Evolutionary conservation across 2,113 vertebrate species (phyloP).

Genomic region (Coptodon bakossiorum): DNA sequence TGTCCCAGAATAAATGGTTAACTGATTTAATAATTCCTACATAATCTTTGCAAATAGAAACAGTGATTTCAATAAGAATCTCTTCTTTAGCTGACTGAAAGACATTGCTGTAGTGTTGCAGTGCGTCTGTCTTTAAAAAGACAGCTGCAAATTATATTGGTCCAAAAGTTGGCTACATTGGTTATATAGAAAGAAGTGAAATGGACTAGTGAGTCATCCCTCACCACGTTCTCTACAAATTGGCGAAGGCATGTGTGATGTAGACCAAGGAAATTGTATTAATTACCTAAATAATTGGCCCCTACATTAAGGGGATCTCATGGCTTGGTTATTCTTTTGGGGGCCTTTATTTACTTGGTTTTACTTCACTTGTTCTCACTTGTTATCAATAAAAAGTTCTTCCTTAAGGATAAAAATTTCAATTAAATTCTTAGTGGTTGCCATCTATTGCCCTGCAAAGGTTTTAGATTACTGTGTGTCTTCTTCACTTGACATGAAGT

Average conservation of each 20-base stretch:
- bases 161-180: background rate
- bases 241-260: background rate
- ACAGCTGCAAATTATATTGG: background rate
- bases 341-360: background rate
- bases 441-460: background rate
- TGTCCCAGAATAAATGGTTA: background rate
- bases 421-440: background rate
- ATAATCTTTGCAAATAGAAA: background rate
- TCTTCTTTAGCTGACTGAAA: background rate
- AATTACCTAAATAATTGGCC: background rate
- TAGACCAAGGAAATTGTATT: background rate
- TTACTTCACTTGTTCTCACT: background rate
- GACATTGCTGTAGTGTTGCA: background rate
- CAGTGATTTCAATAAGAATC: background rate
- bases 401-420: background rate
- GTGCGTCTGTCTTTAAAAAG: fast-evolving
- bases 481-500: background rate
- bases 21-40: background rate
- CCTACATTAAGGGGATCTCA: background rate
- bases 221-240: background rate
- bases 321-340: background rate
- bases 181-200: background rate
- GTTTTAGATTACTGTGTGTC: background rate
- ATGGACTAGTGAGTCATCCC: background rate
- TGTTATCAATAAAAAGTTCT: background rate